Percentiles rank a stretch among this genome's conserved stretches.
phyloP scores from a whole-genome alignment of 35 echinoderm and acorn worm genomes.

The Apostichopus parvimensis region DNA sequence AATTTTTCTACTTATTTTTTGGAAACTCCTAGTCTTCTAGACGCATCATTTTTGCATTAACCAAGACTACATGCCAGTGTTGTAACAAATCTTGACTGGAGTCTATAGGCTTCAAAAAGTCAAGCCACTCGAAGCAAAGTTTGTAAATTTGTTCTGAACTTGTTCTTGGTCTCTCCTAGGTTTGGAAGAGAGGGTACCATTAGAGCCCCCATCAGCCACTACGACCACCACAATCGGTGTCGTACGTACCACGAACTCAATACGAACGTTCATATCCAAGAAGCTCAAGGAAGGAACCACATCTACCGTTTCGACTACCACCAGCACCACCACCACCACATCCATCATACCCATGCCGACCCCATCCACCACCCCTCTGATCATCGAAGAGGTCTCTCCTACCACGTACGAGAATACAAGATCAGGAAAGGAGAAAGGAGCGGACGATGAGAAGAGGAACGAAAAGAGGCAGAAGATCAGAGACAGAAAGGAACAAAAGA shows the following conservation, averaged over 20 bases:
- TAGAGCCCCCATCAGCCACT: constrained; percentile 91
- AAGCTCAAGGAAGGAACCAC: constrained; percentile 41
- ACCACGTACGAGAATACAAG: not conserved
- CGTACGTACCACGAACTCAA: constrained; percentile 72
- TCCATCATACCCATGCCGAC: constrained; percentile 41
- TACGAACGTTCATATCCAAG: constrained; percentile 52
- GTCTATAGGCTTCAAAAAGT: too few relatives aligned
- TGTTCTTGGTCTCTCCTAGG: constrained; percentile 49
- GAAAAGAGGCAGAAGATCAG: constrained; percentile 66
- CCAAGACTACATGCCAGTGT: too few relatives aligned
- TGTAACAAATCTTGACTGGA: too few relatives aligned
- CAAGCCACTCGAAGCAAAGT: too few relatives aligned
- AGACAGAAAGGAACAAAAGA: constrained; percentile 60
- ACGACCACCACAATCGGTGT: constrained; percentile 94
- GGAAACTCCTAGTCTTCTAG: too few relatives aligned
- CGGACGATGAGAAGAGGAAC: constrained; percentile 61
- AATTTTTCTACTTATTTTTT: too few relatives aligned
- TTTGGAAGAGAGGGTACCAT: constrained; percentile 82
- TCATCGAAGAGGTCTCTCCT: constrained; percentile 43
- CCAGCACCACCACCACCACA: constrained; percentile 40
- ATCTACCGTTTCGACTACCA: constrained; percentile 37
- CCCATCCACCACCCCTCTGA: constrained; percentile 19
- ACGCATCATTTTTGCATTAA: too few relatives aligned
- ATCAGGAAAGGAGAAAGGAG: constrained; percentile 24
- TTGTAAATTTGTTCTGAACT: too few relatives aligned